Evolutionary conservation across 2,888 invertebrate species (phyloP).

Genomic region (Aphrophora alni): DNA sequence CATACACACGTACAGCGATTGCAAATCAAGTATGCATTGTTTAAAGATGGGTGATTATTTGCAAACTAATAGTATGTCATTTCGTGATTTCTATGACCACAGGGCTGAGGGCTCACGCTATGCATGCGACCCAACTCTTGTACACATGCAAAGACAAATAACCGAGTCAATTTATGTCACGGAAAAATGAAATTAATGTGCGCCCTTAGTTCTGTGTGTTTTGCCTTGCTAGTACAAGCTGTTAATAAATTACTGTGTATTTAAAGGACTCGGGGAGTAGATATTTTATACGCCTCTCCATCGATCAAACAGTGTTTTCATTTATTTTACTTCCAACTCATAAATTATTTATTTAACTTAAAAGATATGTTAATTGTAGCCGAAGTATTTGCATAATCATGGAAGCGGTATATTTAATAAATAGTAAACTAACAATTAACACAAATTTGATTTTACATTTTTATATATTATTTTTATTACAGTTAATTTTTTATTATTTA

Average conservation of each 20-base stretch:
- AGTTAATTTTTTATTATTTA: too few relatives aligned
- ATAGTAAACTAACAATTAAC: too few relatives aligned
- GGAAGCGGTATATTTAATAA: too few relatives aligned
- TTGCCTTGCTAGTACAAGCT: neutral
- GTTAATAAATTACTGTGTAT: constrained; percentile 25
- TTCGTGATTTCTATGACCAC: neutral
- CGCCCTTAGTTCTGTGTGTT: constrained; percentile 6
- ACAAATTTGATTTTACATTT: too few relatives aligned
- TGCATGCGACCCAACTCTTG: neutral
- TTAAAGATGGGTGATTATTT: neutral
- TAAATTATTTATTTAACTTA: neutral
- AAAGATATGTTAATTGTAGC: too few relatives aligned
- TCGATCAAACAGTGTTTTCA: neutral
- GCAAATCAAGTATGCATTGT: too few relatives aligned
- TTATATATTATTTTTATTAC: too few relatives aligned
- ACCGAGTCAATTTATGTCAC: constrained; percentile 31
- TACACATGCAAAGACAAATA: constrained; percentile 34
- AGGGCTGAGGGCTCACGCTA: neutral
- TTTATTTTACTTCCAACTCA: neutral
- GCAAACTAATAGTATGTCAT: neutral
- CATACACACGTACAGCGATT: neutral
- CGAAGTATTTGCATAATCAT: too few relatives aligned
- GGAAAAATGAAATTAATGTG: constrained; percentile 36
- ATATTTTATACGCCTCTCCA: neutral
- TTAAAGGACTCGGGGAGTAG: neutral